Evolutionary conservation across 2,113 vertebrate species (phyloP).

Genomic region (Petrocephalus microphthalmus): DNA sequence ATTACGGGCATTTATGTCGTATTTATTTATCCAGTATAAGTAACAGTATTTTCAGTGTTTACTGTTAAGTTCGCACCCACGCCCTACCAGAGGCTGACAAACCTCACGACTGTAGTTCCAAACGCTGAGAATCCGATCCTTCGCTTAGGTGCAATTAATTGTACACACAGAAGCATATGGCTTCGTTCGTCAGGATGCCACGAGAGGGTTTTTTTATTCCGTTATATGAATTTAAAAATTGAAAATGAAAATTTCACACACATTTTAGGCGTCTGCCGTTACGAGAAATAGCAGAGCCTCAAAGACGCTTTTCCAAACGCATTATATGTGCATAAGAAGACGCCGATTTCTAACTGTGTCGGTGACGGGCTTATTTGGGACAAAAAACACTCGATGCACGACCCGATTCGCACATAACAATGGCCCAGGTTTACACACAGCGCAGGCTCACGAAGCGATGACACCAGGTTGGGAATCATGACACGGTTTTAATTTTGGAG

Average conservation of each 20-base stretch:
- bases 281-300: not conserved
- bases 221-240: not conserved
- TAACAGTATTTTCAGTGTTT: not conserved
- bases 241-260: not conserved
- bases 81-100: not conserved
- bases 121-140: not conserved
- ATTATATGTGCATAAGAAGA: not conserved
- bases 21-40: not conserved
- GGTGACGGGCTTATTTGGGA: not conserved
- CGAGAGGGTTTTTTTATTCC: not conserved
- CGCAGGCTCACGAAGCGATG: not conserved
- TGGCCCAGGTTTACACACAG: not conserved
- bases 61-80: not conserved
- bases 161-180: not conserved
- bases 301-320: not conserved
- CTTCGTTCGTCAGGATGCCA: not conserved
- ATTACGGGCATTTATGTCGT: not conserved
- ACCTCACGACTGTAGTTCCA: not conserved
- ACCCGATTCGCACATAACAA: not conserved
- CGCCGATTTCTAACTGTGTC: not conserved
- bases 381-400: not conserved
- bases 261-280: not conserved
- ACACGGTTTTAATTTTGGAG: slow-evolving; percentile 7
- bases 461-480: not conserved
- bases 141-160: not conserved